phyloP scores from a whole-genome alignment of 2,888 invertebrate genomes.

The Cylindroiulus punctatus region DNA sequence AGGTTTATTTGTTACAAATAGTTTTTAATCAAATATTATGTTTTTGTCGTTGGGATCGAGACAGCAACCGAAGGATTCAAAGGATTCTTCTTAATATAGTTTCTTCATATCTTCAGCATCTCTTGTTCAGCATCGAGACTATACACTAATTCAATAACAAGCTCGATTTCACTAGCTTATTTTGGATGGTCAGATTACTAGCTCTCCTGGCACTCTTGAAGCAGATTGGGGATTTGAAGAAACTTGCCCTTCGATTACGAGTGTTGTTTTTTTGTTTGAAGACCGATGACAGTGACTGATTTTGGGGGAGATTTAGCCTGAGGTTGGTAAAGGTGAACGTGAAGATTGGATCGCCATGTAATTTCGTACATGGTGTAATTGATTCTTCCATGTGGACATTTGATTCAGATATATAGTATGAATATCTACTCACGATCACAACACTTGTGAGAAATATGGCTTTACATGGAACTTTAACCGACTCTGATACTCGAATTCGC shows the following conservation, averaged over 20 bases:
- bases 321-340: not conserved
- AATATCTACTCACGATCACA: not conserved
- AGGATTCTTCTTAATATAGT: not conserved
- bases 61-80: no score
- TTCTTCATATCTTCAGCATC: not conserved
- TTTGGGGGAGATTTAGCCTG: not conserved
- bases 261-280: not conserved
- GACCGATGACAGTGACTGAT: constrained; percentile 7
- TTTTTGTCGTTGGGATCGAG: no score
- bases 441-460: not conserved
- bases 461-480: no score
- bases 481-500: not conserved
- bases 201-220: not conserved
- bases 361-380: not conserved
- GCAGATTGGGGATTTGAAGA: not conserved
- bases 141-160: not conserved
- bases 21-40: not conserved
- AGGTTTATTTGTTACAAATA: not conserved
- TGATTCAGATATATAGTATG: not conserved
- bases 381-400: not conserved
- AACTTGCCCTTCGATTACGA: not conserved
- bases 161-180: not conserved
- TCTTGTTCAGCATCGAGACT: not conserved
- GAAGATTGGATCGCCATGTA: not conserved
- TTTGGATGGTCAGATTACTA: constrained; percentile 18